Conservation (phyloP, 2,113 vertebrate species). For the Gallinago paraguaiae region DNA sequence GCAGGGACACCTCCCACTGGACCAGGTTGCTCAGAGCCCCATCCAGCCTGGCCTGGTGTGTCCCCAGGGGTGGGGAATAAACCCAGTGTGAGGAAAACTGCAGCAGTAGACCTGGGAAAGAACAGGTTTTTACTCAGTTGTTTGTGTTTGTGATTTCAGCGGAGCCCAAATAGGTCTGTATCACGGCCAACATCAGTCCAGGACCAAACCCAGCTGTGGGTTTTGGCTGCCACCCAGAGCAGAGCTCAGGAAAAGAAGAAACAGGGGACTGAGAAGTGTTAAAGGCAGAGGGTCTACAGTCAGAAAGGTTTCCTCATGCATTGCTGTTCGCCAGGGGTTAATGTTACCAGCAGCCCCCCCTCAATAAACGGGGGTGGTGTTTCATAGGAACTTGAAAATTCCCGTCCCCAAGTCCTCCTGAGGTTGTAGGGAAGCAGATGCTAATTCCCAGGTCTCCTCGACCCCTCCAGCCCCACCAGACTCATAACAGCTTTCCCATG, state of each 20-base stretch:
- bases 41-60: accelerated
- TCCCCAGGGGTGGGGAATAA: background rate
- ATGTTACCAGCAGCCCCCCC: background rate
- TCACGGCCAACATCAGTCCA: background rate
- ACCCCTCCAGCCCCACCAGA: background rate
- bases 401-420: background rate
- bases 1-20: background rate
- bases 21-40: background rate
- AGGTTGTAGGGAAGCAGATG: accelerated
- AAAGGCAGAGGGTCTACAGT: background rate
- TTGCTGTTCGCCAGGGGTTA: background rate
- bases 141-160: background rate
- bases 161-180: background rate
- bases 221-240: background rate
- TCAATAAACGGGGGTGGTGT: background rate
- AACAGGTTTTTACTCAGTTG: background rate
- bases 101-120: background rate
- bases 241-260: background rate
- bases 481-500: background rate
- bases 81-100: background rate
- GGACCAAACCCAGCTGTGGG: background rate
- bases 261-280: background rate
- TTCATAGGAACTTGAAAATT: background rate
- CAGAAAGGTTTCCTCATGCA: background rate
- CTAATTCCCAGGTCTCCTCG: background rate